Percentiles rank a stretch among this genome's conserved stretches.
Evolutionary conservation across 2,888 invertebrate species (phyloP).

Genomic region (Monochamus alternatus): DNA sequence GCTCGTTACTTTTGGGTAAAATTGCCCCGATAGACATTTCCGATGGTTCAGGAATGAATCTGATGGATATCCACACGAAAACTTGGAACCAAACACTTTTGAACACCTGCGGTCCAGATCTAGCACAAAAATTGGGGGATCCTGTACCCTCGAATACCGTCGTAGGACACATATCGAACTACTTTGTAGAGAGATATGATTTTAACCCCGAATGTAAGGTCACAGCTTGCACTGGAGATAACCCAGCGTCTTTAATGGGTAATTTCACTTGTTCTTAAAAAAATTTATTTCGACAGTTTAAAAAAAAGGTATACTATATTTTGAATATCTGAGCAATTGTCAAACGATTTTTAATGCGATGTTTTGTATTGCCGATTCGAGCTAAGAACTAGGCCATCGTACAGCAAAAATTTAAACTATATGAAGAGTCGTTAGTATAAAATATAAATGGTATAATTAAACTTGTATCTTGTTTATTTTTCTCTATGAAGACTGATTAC

Average conservation of each 20-base stretch:
- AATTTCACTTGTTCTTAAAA: slow-evolving; percentile 49
- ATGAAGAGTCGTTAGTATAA: no score
- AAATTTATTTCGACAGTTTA: no score
- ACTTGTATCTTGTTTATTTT: no score
- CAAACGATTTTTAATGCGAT: no score
- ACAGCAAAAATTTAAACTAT: no score
- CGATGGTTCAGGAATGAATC: slow-evolving; percentile 97
- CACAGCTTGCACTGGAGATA: slow-evolving; percentile 95
- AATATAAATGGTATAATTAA: no score
- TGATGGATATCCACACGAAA: slow-evolving; percentile 86
- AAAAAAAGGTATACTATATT: no score
- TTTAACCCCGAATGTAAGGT: slow-evolving; percentile 87
- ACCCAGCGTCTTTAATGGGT: slow-evolving; percentile 90
- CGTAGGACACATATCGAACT: slow-evolving; percentile 83
- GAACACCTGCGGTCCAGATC: slow-evolving; percentile 83
- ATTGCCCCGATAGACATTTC: slow-evolving; percentile 93
- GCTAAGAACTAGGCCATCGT: no score
- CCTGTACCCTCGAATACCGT: slow-evolving; percentile 81
- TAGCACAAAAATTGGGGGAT: slow-evolving; percentile 82
- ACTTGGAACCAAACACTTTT: slow-evolving; percentile 85
- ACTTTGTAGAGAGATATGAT: slow-evolving; percentile 90
- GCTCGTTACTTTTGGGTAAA: slow-evolving; percentile 88
- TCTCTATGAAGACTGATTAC: no score
- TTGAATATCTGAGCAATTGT: no score
- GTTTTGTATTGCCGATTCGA: no score